Evolutionary conservation across 2,113 vertebrate genomes (phyloP).

Genomic region (Maccullochella peelii): DNA sequence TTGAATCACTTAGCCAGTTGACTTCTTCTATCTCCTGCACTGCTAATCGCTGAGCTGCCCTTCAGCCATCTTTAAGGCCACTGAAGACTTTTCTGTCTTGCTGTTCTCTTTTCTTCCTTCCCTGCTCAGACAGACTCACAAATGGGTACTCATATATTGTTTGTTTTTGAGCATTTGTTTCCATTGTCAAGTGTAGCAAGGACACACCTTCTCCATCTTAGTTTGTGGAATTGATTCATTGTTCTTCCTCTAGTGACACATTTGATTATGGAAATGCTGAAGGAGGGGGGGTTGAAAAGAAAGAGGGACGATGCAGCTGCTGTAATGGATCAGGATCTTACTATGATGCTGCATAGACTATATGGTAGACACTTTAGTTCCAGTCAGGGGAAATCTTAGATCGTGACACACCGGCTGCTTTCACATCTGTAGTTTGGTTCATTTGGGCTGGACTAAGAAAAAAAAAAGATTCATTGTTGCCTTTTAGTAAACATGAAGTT

Average conservation of each 20-base stretch:
- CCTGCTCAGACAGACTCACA: background rate
- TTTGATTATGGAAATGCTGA: slow-evolving; percentile 8
- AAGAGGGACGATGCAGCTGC: background rate
- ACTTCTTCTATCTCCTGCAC: slow-evolving; percentile 64
- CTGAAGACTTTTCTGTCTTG: slow-evolving; percentile 33
- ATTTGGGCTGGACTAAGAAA: no score
- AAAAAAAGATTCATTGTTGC: background rate
- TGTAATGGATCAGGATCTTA: background rate
- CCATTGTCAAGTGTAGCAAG: background rate
- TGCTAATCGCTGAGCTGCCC: slow-evolving; percentile 52
- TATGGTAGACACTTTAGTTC: background rate
- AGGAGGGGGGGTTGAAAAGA: background rate
- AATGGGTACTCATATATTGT: background rate
- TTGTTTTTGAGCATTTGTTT: slow-evolving; percentile 1
- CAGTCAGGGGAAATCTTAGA: background rate
- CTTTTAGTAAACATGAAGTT: background rate
- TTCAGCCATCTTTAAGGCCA: slow-evolving; percentile 55
- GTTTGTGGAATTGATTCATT: background rate
- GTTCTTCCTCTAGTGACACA: background rate
- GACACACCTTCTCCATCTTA: background rate
- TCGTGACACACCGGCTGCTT: background rate
- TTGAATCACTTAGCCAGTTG: slow-evolving; percentile 66
- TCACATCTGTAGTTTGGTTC: background rate
- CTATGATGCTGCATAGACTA: background rate
- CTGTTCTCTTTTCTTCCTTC: slow-evolving; percentile 2